Evolutionary conservation across 2,797 vertebrate species (phyloP).

Genomic region (Selene dorsalis): DNA sequence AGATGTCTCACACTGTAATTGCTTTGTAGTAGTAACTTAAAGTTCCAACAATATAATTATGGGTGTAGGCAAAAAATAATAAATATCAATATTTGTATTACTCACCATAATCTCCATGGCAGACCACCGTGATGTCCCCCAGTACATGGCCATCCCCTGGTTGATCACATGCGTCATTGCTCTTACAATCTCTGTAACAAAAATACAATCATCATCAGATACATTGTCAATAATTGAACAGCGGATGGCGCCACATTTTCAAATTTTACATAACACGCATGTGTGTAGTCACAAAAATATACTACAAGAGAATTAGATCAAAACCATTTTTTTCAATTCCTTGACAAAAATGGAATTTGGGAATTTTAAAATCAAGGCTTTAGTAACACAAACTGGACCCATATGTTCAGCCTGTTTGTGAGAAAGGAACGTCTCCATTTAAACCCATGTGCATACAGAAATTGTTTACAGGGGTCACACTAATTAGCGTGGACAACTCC

Average conservation of each 20-base stretch:
- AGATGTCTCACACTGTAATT: neutral
- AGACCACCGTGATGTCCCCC: constrained; percentile 98
- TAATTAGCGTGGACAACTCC: constrained; percentile 41
- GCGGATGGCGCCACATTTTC: constrained; percentile 50
- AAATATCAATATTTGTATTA: constrained; percentile 15
- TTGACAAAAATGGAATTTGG: neutral
- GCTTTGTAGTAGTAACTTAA: neutral
- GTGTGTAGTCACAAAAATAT: neutral
- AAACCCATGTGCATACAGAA: constrained; percentile 25
- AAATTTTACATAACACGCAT: constrained; percentile 18
- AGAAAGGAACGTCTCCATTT: constrained; percentile 3
- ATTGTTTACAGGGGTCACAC: constrained; percentile 33
- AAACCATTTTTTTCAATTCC: neutral
- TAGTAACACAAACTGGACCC: neutral
- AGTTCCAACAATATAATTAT: neutral
- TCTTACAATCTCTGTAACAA: constrained; percentile 91
- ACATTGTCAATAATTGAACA: constrained; percentile 49
- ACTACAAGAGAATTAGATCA: neutral
- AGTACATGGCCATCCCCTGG: constrained; percentile 99
- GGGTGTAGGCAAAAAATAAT: neutral
- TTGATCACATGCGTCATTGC: constrained; percentile 99
- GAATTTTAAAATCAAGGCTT: neutral
- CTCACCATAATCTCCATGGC: constrained; percentile 99
- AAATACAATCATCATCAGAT: constrained; percentile 2
- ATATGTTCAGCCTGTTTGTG: constrained; percentile 11